Evolutionary conservation across 2,888 invertebrate genomes (phyloP).

Genomic region (Anaspis maculata): DNA sequence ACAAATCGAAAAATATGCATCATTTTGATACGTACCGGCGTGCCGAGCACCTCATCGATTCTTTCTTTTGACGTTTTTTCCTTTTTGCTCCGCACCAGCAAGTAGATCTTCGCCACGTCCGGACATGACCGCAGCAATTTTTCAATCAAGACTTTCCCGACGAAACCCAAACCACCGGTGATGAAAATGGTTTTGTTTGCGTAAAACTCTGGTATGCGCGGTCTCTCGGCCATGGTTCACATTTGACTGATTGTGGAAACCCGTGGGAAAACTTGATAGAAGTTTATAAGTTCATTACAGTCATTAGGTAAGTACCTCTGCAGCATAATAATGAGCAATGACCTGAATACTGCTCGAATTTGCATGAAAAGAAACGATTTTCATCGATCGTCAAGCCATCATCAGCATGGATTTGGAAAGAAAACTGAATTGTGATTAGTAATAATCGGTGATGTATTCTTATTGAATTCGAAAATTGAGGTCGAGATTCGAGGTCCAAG

Average conservation of each 20-base stretch:
- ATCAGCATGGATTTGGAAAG: not conserved
- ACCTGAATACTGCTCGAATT: too few relatives aligned
- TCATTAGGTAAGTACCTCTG: not conserved
- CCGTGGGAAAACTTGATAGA: not conserved
- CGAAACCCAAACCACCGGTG: slow-evolving; percentile 81
- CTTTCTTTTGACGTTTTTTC: slow-evolving; percentile 57
- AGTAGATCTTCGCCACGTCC: slow-evolving; percentile 62
- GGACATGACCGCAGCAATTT: slow-evolving; percentile 79
- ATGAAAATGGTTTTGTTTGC: slow-evolving; percentile 64
- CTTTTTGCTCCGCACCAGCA: slow-evolving; percentile 67
- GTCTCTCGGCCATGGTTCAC: slow-evolving; percentile 42
- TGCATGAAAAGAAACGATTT: not conserved
- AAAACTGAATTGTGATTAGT: not conserved
- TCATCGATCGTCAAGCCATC: too few relatives aligned
- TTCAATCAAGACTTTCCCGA: slow-evolving; percentile 84
- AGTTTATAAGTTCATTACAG: not conserved
- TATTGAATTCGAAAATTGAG: too few relatives aligned
- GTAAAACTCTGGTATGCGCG: slow-evolving; percentile 55
- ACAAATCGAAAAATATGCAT: not conserved
- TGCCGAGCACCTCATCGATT: slow-evolving; percentile 48
- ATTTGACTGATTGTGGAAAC: not conserved
- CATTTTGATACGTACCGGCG: slow-evolving; percentile 43
- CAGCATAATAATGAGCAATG: too few relatives aligned
- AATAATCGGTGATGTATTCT: too few relatives aligned
- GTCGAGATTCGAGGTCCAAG: too few relatives aligned